These are phyloP conservation scores for Drosophila baimaii DNA, from an alignment of 1,140 invertebrate genomes.

Conservation along the genomic window DNA sequence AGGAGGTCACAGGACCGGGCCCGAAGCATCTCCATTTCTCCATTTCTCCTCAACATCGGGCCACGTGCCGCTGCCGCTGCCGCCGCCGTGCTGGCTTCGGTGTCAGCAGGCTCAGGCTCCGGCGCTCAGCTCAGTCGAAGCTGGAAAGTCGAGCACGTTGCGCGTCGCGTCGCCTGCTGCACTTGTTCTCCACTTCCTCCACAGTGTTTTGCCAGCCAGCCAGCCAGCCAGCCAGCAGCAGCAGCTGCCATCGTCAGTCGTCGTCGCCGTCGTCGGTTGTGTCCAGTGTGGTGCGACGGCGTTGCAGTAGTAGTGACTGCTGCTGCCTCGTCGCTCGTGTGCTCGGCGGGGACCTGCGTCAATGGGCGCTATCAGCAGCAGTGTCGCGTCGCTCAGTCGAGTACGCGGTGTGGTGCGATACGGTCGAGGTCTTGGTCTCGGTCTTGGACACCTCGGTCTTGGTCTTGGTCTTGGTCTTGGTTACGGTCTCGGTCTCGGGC, in stretches of 20 bases:
- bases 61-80: slow-evolving; percentile 22
- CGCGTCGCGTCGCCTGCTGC: slow-evolving; percentile 33
- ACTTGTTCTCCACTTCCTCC: slow-evolving; percentile 12
- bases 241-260: slow-evolving; percentile 2
- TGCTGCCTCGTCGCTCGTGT: slow-evolving; percentile 15
- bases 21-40: slow-evolving; percentile 11
- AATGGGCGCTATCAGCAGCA: slow-evolving; percentile 20
- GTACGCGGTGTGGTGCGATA: slow-evolving; percentile 20
- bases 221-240: too few relatives aligned
- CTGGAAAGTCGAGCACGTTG: slow-evolving; percentile 39
- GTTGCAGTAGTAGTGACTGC: slow-evolving; percentile 7
- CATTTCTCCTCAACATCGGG: slow-evolving; percentile 5
- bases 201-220: slow-evolving; percentile 1
- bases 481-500: slow-evolving; percentile 1
- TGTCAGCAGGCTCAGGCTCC: slow-evolving; percentile 16
- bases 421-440: slow-evolving; percentile 13
- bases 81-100: neutral
- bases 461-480: neutral
- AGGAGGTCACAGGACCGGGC: slow-evolving; percentile 17
- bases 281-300: slow-evolving; percentile 15
- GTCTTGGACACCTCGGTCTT: neutral
- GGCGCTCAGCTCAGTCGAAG: slow-evolving; percentile 34
- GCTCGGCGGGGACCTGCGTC: slow-evolving; percentile 15
- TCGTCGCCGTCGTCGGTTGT: neutral
- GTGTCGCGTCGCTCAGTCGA: slow-evolving; percentile 21